Base-by-base conservation (phyloP, 2,797 vertebrate genomes). In the Lagocephalus sceleratus region DNA sequence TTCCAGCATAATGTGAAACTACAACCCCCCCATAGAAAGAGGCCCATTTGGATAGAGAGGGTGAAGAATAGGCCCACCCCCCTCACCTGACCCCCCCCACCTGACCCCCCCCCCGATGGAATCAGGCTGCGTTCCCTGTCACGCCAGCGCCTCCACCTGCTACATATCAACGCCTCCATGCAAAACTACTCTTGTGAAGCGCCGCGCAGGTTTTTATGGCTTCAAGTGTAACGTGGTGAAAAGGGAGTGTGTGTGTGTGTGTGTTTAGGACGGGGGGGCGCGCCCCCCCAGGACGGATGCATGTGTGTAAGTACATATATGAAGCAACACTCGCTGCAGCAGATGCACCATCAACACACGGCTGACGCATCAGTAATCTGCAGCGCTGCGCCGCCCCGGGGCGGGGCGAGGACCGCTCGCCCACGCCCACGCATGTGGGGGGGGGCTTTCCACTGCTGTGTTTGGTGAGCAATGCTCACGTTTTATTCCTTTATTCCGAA, bases 191-290 rank as follows among this genome's bases (percentile, higher is more conserved):
- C 71, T 35, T 92, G 93, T 96, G 93, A 92, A 94, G 92, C 90
- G 91, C 93, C 92, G 93, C 93, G 94, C 92, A 91, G 91, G 76
- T 91, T 95, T 95, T 95, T 94, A 92, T 94, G 95, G 93, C 91
- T 94, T 93, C 91, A 88, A 81, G 68, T 79, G 76, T 89, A 87
- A 91, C 91, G 91, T 87, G 90, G 91, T 92, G 86, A 93, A 83
- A 92, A 94, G 91, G 92, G 91, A 94, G 92, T 93, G 91, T 89
- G 88, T 70, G 87, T 88, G 87, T 87, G 92, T 90, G 87, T 70
- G 59, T 38, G 17, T 65, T 83, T 63, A n/a, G n/a, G n/a, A n/a
- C n/a, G n/a, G n/a, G n/a, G n/a, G n/a, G n/a, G n/a, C n/a, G n/a
- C n/a, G n/a, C n/a, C n/a, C n/a, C n/a, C n/a, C n/a, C n/a, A n/a